phyloP scores from a whole-genome alignment of 2,797 vertebrate genomes.

The Choloepus didactylus region DNA sequence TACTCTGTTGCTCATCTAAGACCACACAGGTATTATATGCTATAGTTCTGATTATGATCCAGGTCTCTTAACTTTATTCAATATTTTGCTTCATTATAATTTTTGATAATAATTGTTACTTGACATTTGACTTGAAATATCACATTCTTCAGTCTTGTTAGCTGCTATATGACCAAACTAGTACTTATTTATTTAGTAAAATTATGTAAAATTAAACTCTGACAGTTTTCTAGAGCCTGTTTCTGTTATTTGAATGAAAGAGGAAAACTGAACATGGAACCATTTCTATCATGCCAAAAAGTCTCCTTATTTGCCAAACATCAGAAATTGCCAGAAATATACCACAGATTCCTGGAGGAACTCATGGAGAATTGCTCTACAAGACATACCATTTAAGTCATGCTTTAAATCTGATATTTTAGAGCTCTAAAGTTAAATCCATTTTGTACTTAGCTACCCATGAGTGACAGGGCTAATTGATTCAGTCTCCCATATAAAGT shows the following conservation, averaged over 20 bases:
- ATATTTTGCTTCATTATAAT: background rate
- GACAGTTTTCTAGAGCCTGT: background rate
- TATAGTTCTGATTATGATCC: background rate
- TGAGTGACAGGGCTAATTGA: constrained; percentile 76
- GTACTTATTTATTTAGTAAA: background rate
- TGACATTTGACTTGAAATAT: background rate
- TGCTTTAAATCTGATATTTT: constrained; percentile 32
- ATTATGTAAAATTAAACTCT: constrained; percentile 7
- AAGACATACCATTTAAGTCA: constrained; percentile 26
- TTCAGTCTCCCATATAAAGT: constrained; percentile 58
- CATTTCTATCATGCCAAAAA: background rate
- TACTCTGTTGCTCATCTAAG: background rate
- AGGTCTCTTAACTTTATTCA: background rate
- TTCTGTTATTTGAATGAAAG: constrained; percentile 22
- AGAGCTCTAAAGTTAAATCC: constrained; percentile 61
- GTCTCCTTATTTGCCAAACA: constrained; percentile 11
- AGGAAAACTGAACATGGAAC: constrained; percentile 17
- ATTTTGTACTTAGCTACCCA: constrained; percentile 57
- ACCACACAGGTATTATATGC: background rate
- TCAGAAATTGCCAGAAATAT: background rate
- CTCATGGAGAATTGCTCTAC: background rate
- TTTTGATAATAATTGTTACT: background rate
- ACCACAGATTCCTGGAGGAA: background rate
- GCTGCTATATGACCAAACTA: background rate
- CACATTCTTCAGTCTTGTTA: background rate